Percentiles rank a stretch among this genome's conserved stretches.
These are phyloP conservation scores for Epinephelus coioides DNA, from an alignment of 2,797 vertebrate genomes.

Conservation along the genomic window DNA sequence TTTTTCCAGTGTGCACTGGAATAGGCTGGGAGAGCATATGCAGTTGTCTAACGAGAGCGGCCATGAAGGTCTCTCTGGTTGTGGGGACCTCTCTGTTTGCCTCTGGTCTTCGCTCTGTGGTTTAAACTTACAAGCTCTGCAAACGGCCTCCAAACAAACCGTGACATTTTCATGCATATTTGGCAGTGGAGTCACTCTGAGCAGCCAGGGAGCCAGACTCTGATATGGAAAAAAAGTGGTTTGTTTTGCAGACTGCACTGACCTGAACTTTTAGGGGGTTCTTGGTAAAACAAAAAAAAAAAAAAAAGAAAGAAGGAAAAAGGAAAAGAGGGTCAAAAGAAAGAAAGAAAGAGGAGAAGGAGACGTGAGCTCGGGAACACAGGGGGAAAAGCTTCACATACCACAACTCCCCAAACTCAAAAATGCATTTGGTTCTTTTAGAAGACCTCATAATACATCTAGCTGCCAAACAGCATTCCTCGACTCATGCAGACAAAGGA, in stretches of 20 bases:
- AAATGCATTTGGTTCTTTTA: constrained; percentile 70
- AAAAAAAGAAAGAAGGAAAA: constrained; percentile 11
- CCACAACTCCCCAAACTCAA: constrained; percentile 79
- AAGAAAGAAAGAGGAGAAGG: constrained; percentile 29
- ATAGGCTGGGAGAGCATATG: constrained; percentile 17
- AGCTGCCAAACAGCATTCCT: constrained; percentile 79
- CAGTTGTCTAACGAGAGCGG: constrained; percentile 40
- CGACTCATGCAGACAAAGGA: constrained; percentile 67
- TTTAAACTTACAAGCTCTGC: constrained; percentile 65
- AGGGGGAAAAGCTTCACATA: constrained; percentile 64
- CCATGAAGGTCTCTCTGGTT: constrained; percentile 48
- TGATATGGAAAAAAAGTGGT: constrained; percentile 40
- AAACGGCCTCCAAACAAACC: constrained; percentile 75
- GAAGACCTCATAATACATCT: constrained; percentile 69
- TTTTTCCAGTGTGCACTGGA: constrained; percentile 25
- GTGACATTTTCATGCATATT: constrained; percentile 80
- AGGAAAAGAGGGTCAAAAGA: neutral
- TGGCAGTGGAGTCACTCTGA: constrained; percentile 66
- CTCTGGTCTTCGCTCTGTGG: constrained; percentile 50
- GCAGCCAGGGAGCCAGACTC: constrained; percentile 53
- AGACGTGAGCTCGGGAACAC: constrained; percentile 33
- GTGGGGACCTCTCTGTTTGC: constrained; percentile 34
- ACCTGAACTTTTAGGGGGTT: constrained; percentile 62
- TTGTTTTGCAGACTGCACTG: constrained; percentile 64
- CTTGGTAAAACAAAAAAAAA: constrained; percentile 28